A percentile compares a stretch with the other conserved stretches of the same genome.
Evolutionary conservation across 1,140 invertebrate species (phyloP).

Genomic region (Drosophila takahashii): DNA sequence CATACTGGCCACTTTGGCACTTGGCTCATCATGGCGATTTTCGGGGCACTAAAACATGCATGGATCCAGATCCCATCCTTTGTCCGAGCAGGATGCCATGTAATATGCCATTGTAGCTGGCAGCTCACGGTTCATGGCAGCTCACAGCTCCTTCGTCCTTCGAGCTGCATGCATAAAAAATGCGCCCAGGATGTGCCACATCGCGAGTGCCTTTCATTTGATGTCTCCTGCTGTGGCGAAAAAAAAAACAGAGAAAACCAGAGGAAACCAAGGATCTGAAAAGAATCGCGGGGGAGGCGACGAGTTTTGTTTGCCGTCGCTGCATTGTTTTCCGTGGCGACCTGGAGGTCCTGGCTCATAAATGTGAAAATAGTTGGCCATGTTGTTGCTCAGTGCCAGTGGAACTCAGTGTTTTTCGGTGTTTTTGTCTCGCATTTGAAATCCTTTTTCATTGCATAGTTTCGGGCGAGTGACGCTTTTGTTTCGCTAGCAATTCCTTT

Average conservation of each 20-base stretch:
- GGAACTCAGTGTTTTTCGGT: slow-evolving; percentile 21
- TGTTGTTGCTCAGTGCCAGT: slow-evolving; percentile 47
- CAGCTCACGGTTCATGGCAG: slow-evolving; percentile 46
- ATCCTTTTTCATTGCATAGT: slow-evolving; percentile 62
- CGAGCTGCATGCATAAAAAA: slow-evolving; percentile 66
- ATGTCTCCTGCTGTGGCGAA: slow-evolving; percentile 61
- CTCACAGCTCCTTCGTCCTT: slow-evolving; percentile 23
- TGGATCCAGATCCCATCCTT: slow-evolving; percentile 19
- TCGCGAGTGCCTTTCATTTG: slow-evolving; percentile 56
- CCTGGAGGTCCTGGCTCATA: slow-evolving; percentile 62
- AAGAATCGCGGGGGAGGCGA: slow-evolving; percentile 54
- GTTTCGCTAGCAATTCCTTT: slow-evolving; percentile 31
- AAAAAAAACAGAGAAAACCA: slow-evolving; percentile 4
- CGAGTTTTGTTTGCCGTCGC: slow-evolving; percentile 59
- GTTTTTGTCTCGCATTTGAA: slow-evolving; percentile 30
- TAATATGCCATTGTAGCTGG: slow-evolving; percentile 68
- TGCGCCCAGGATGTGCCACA: slow-evolving; percentile 66
- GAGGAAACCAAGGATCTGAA: slow-evolving; percentile 15
- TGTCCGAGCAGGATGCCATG: slow-evolving; percentile 55
- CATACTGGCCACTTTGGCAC: slow-evolving; percentile 53
- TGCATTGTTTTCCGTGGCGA: slow-evolving; percentile 39
- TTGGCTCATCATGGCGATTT: slow-evolving; percentile 68
- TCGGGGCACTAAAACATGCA: slow-evolving; percentile 73
- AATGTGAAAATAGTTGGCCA: slow-evolving; percentile 79
- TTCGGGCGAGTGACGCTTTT: slow-evolving; percentile 39